These are phyloP conservation scores for Agonopterix heracliana DNA, from an alignment of 2,888 invertebrate genomes.

Conservation along the genomic window DNA sequence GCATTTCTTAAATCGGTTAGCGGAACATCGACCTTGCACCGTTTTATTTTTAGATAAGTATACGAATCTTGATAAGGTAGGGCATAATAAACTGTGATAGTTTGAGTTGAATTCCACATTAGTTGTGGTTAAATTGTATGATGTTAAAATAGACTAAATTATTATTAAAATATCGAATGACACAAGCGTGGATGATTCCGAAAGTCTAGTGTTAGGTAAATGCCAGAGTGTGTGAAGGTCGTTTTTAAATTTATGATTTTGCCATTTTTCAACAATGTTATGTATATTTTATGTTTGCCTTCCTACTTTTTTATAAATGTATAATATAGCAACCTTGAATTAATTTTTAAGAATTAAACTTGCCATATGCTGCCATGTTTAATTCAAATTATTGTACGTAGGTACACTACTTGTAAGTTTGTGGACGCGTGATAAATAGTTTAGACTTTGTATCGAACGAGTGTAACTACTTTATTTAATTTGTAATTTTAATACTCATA, in stretches of 20 bases:
- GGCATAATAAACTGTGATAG: constrained; percentile 46
- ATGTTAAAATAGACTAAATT: constrained; percentile 1
- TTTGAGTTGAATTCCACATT: constrained; percentile 19
- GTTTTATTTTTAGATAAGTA: constrained; percentile 11
- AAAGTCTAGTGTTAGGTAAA: constrained; percentile 1
- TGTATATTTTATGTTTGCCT: constrained; percentile 4
- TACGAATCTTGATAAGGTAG: constrained; percentile 6
- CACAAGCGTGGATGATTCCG: constrained; percentile 14
- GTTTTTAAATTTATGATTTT: constrained; percentile 21
- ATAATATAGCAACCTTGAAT: background rate
- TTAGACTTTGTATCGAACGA: constrained; percentile 10
- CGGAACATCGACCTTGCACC: constrained; percentile 12
- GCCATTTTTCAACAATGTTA: constrained; percentile 27
- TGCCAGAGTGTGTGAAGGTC: constrained; percentile 14
- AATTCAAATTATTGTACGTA: constrained; percentile 32
- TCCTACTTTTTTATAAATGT: constrained; percentile 5
- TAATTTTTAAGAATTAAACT: constrained; percentile 54
- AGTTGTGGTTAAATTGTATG: constrained; percentile 6
- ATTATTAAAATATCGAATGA: background rate
- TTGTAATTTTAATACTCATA: constrained; percentile 27
- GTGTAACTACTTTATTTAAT: constrained; percentile 13
- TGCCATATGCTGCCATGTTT: constrained; percentile 70
- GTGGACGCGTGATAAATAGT: background rate
- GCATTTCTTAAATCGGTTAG: constrained; percentile 11
- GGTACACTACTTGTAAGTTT: background rate